A percentile compares a stretch with the other conserved stretches of the same genome.
Evolutionary conservation across 1,140 invertebrate species (phyloP).

Genomic region (Limonius californicus): DNA sequence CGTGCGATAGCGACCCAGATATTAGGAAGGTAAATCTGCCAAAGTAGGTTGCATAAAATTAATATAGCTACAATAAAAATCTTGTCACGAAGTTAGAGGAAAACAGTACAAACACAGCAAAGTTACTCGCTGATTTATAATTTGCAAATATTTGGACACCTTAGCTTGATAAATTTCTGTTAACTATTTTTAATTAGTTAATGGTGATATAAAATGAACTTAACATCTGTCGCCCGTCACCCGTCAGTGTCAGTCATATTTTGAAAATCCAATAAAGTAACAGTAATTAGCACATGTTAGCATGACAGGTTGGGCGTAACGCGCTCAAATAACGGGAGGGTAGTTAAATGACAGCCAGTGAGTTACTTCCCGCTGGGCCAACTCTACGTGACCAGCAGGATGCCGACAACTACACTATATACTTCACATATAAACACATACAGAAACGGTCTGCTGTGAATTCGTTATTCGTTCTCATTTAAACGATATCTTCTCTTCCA

Average conservation of each 20-base stretch:
- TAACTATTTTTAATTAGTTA: conserved; percentile 16
- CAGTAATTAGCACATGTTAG: conserved; percentile 33
- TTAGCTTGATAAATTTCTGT: too few relatives aligned
- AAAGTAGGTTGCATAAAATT: too few relatives aligned
- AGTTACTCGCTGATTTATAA: too few relatives aligned
- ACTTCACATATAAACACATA: background rate
- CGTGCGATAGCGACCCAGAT: too few relatives aligned
- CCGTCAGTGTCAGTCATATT: conserved; percentile 25
- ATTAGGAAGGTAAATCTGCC: too few relatives aligned
- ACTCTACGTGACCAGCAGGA: conserved; percentile 13
- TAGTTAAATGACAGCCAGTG: conserved; percentile 25
- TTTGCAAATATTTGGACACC: too few relatives aligned
- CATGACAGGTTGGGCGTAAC: conserved; percentile 29
- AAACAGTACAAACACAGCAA: too few relatives aligned
- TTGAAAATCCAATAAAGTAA: conserved; percentile 24
- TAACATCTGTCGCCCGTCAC: conserved; percentile 23
- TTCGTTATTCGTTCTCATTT: conserved; percentile 2
- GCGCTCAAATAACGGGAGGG: conserved; percentile 15
- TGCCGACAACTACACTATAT: background rate
- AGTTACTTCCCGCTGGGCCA: conserved; percentile 26
- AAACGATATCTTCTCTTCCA: conserved; percentile 1
- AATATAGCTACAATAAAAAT: too few relatives aligned
- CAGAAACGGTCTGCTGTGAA: background rate
- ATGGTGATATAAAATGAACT: conserved; percentile 16
- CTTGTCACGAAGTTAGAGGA: too few relatives aligned